Evolutionary conservation across 2,797 vertebrate species (phyloP).

Genomic region (Remorina albescens): DNA sequence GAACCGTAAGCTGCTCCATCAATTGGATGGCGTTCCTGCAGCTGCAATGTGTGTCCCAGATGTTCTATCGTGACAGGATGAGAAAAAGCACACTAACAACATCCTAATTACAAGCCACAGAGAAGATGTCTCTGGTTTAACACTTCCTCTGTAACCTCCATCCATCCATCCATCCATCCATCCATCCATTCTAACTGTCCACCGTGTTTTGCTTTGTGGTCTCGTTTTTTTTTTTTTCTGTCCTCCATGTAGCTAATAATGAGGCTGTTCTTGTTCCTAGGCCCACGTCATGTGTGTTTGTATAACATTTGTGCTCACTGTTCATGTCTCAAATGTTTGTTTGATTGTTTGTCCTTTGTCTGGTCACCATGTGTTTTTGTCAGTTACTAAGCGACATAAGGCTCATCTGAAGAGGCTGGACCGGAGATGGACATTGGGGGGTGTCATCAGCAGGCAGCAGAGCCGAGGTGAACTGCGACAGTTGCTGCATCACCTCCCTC

Average conservation of each 20-base stretch:
- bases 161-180: constrained; percentile 61
- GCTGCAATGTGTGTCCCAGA: constrained; percentile 76
- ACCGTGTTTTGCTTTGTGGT: constrained; percentile 65
- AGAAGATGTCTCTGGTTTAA: constrained; percentile 71
- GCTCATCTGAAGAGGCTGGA: constrained; percentile 99
- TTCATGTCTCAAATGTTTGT: constrained; percentile 71
- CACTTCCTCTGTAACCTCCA: constrained; percentile 76
- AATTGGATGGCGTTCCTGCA: constrained; percentile 67
- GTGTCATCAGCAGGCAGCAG: constrained; percentile 99
- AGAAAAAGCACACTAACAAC: constrained; percentile 71
- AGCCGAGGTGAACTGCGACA: constrained; percentile 95
- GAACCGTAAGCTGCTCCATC: constrained; percentile 58
- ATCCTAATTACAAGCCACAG: constrained; percentile 78
- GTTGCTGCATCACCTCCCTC: constrained; percentile 71
- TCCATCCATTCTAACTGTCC: constrained; percentile 64
- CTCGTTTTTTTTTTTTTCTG: constrained; percentile 56
- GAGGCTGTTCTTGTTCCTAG: constrained; percentile 17
- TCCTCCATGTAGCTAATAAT: constrained; percentile 73
- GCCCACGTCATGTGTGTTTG: constrained; percentile 69
- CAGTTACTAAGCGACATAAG: constrained; percentile 99
- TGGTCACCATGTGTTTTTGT: constrained; percentile 74
- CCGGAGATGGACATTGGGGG: constrained; percentile 99
- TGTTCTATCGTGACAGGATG: constrained; percentile 68
- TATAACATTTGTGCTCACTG: constrained; percentile 74
- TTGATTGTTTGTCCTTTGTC: constrained; percentile 62